These are phyloP conservation scores for Antennarius striatus DNA, from an alignment of 2,113 vertebrate species.

Conservation along the genomic window DNA sequence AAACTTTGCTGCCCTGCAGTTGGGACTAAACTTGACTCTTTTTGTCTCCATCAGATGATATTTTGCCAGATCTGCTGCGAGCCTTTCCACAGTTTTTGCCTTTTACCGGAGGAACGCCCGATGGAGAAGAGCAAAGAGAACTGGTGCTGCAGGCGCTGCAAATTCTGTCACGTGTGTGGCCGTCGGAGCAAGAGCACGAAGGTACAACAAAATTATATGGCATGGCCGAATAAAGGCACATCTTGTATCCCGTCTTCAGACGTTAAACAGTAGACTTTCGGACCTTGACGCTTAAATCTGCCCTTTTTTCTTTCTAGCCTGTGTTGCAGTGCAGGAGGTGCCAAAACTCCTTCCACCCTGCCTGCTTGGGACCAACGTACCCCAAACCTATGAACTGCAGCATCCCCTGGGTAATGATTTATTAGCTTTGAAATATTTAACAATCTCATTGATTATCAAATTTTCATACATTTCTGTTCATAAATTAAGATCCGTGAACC, in stretches of 20 bases:
- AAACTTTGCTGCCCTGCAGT: neutral
- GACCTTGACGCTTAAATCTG: too few species aligned
- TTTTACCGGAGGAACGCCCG: slow-evolving; percentile 84
- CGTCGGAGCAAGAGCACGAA: slow-evolving; percentile 85
- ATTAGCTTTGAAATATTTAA: neutral
- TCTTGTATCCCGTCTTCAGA: too few species aligned
- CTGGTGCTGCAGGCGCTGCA: slow-evolving; percentile 92
- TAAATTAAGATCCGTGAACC: too few species aligned
- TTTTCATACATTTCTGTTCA: too few species aligned
- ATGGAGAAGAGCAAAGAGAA: slow-evolving; percentile 84
- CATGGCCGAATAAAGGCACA: too few species aligned
- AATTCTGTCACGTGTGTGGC: slow-evolving; percentile 90
- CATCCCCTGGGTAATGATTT: slow-evolving; percentile 83
- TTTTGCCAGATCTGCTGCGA: slow-evolving; percentile 94
- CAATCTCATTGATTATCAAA: neutral
- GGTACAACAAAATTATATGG: slow-evolving; percentile 59
- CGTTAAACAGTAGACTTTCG: too few species aligned
- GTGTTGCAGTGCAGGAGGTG: slow-evolving; percentile 89
- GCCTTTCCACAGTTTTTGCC: slow-evolving; percentile 90
- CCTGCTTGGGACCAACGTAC: slow-evolving; percentile 89
- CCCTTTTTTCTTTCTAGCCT: slow-evolving; percentile 71
- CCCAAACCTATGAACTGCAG: slow-evolving; percentile 84
- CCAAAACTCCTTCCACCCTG: slow-evolving; percentile 87
- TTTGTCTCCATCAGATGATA: slow-evolving; percentile 78
- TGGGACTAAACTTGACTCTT: neutral